phyloP scores from a whole-genome alignment of 2,888 invertebrate genomes.

The Seladonia tumulorum region DNA sequence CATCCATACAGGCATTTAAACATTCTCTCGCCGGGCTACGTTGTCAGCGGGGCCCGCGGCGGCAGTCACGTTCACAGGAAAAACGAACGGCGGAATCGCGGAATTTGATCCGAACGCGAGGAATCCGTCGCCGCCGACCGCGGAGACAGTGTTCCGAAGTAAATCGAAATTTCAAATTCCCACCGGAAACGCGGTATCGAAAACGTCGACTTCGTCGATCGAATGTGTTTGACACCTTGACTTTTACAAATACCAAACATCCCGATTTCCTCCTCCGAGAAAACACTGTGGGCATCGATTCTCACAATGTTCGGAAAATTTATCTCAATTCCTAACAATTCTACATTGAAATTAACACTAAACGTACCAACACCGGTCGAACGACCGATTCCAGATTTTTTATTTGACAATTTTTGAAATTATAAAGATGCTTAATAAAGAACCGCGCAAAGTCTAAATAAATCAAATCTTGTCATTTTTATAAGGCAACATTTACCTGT shows the following conservation, averaged over 20 bases:
- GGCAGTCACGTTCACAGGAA: constrained; percentile 20
- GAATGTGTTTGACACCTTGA: background rate
- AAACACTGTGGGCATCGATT: background rate
- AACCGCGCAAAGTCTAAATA: no score
- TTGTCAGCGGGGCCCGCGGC: constrained; percentile 22
- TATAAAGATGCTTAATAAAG: no score
- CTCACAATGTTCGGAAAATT: no score
- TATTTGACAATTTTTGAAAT: no score
- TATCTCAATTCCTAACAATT: no score
- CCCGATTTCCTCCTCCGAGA: background rate
- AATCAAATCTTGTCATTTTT: no score
- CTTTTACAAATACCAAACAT: background rate
- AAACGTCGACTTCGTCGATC: background rate
- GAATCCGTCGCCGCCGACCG: background rate
- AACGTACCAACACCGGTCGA: no score
- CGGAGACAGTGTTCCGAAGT: background rate
- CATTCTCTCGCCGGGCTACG: constrained; percentile 34
- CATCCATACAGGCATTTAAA: constrained; percentile 39
- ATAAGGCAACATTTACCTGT: no score
- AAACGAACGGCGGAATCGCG: constrained; percentile 39
- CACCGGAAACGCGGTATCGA: background rate
- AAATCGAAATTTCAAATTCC: background rate
- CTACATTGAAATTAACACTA: no score
- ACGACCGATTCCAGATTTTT: no score
- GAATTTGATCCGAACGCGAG: constrained; percentile 64